These are phyloP conservation scores for Parthenolecanium corni DNA, from an alignment of 2,888 invertebrate species.

Conservation along the genomic window DNA sequence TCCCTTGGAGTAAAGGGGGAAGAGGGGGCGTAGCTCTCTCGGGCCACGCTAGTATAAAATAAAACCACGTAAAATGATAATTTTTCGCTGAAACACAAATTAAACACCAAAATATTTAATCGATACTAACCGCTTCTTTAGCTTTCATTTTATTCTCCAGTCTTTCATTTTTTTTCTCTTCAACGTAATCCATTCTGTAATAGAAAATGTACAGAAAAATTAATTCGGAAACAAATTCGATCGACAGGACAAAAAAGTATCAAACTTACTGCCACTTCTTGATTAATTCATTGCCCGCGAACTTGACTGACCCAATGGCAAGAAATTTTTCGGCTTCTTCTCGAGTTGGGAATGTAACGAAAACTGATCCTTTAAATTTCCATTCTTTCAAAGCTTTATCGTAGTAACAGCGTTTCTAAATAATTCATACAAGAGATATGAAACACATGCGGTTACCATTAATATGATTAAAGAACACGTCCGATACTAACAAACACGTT, in stretches of 20 bases:
- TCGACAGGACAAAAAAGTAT: too few species aligned
- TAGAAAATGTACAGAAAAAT: neutral
- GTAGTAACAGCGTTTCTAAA: conserved; percentile 44
- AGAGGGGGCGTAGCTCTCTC: too few species aligned
- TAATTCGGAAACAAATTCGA: neutral
- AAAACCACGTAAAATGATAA: too few species aligned
- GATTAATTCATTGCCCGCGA: conserved; percentile 51
- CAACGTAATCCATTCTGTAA: conserved; percentile 44
- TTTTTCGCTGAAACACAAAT: too few species aligned
- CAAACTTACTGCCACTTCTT: conserved; percentile 49
- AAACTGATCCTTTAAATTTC: conserved; percentile 83
- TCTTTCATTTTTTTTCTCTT: conserved; percentile 53
- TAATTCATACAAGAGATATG: conserved; percentile 15
- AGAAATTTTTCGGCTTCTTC: conserved; percentile 73
- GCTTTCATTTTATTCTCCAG: conserved; percentile 5
- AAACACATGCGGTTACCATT: conserved; percentile 1
- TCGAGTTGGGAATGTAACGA: conserved; percentile 68
- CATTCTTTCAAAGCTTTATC: conserved; percentile 51
- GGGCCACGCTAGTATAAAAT: too few species aligned
- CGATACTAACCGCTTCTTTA: neutral
- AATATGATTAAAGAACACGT: neutral
- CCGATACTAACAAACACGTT: conserved; percentile 13
- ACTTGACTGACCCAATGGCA: conserved; percentile 54
- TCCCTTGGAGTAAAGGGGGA: too few species aligned
- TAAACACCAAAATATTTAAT: neutral